phyloP scores from a whole-genome alignment of 1,140 invertebrate genomes.

The Dreissena polymorpha region DNA sequence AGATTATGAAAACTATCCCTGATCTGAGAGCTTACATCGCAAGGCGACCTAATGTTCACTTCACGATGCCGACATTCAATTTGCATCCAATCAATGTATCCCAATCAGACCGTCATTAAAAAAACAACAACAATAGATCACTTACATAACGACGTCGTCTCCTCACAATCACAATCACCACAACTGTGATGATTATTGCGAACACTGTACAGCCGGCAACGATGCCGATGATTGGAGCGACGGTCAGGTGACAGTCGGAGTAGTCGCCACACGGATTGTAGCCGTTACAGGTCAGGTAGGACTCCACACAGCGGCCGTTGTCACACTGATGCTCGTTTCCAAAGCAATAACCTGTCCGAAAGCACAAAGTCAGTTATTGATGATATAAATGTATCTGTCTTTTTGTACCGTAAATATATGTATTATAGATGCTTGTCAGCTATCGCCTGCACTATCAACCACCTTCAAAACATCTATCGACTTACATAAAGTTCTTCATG shows the following conservation, averaged over 20 bases:
- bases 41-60: no score
- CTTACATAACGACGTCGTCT: slow-evolving; percentile 21
- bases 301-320: slow-evolving; percentile 57
- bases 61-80: no score
- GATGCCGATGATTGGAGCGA: slow-evolving; percentile 20
- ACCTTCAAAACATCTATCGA: slow-evolving; percentile 26
- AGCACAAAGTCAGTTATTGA: background rate
- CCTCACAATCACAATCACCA: background rate
- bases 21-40: no score
- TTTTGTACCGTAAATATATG: background rate
- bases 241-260: slow-evolving; percentile 42
- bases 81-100: no score
- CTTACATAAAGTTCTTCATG: background rate
- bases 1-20: no score
- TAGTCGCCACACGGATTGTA: slow-evolving; percentile 57
- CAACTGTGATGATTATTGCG: slow-evolving; percentile 4
- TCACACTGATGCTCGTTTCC: slow-evolving; percentile 50
- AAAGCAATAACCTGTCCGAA: slow-evolving; percentile 30
- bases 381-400: background rate
- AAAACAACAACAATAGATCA: background rate
- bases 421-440: background rate
- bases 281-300: slow-evolving; percentile 57
- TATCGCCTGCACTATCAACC: background rate
- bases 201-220: slow-evolving; percentile 14
- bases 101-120: no score